Conservation (phyloP, 2,113 vertebrate species). For the Rhynchomys soricoides region DNA sequence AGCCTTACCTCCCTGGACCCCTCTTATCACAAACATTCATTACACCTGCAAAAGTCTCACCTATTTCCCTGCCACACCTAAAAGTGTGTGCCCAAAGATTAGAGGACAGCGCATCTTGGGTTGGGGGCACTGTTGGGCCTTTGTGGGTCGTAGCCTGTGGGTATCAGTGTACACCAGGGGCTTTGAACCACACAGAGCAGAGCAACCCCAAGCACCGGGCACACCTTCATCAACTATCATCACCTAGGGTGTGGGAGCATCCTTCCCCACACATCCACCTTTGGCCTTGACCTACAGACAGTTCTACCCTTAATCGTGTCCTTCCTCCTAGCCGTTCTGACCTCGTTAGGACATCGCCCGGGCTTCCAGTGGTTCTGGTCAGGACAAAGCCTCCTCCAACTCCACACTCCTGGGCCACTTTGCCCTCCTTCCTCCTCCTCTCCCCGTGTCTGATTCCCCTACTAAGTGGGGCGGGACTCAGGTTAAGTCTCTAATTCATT, state of each 20-base stretch:
- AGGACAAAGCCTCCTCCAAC: background rate
- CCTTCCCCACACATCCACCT: background rate
- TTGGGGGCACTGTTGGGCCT: background rate
- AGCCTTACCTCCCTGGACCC: background rate
- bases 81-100: background rate
- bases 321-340: background rate
- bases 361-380: background rate
- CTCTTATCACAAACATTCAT: too few species aligned
- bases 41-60: background rate
- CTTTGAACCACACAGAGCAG: fast-evolving
- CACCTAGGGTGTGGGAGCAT: fast-evolving
- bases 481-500: background rate
- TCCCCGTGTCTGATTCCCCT: background rate
- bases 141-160: background rate
- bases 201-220: background rate
- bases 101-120: background rate
- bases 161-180: background rate
- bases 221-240: background rate
- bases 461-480: background rate
- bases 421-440: background rate
- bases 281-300: background rate
- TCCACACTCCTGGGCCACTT: background rate
- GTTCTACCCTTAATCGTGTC: fast-evolving
- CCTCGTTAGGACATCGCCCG: background rate
- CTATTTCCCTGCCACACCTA: too few species aligned